Conservation (phyloP, 2,113 vertebrate genomes). For the Panthera leo region DNA sequence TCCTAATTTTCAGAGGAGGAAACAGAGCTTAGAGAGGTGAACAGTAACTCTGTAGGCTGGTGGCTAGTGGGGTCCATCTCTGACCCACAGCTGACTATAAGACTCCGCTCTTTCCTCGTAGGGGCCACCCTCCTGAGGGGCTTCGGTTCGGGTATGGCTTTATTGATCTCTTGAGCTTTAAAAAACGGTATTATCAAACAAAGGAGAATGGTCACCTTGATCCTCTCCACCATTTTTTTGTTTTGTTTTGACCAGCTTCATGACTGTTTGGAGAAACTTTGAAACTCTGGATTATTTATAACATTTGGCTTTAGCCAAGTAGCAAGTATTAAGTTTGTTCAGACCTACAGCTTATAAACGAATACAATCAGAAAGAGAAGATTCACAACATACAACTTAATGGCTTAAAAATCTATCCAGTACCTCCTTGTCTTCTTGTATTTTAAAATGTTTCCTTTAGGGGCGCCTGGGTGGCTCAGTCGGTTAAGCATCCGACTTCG, state of each 20-base stretch:
- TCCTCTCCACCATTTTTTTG: background rate
- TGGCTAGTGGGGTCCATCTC: too few relatives aligned
- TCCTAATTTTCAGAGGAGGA: background rate
- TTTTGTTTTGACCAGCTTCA: background rate
- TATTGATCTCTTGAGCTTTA: background rate
- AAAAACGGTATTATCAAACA: background rate
- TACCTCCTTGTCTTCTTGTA: background rate
- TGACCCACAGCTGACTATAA: too few relatives aligned
- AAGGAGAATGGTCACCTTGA: background rate
- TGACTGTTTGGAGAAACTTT: background rate
- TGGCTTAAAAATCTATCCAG: background rate
- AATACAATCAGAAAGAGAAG: background rate
- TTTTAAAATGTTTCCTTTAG: slow-evolving; percentile 3
- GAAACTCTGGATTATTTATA: background rate
- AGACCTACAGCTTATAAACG: background rate
- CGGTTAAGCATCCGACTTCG: too few relatives aligned
- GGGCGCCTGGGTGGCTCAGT: too few relatives aligned
- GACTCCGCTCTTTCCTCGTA: background rate
- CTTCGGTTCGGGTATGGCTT: background rate
- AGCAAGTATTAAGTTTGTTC: background rate
- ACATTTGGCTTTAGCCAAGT: background rate
- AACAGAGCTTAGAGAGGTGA: background rate
- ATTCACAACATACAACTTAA: background rate
- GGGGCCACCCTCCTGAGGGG: background rate
- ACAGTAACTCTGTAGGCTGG: background rate